A percentile compares a stretch with the other conserved stretches of the same genome.
Conservation (phyloP, 2,888 invertebrate species). For the Diabrotica balteata region DNA sequence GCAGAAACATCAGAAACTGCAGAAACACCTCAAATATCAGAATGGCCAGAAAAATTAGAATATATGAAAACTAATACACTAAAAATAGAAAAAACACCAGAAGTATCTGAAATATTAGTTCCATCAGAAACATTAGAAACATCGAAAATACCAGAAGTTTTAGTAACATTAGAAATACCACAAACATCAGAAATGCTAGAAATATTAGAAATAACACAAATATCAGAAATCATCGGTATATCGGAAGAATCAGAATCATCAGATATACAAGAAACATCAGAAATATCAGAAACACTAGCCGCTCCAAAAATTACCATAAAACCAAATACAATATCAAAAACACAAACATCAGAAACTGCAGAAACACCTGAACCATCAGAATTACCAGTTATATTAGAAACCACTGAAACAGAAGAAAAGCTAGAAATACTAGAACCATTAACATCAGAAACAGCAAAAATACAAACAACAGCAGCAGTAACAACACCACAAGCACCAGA, state of each 20-base stretch:
- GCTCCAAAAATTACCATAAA: background rate
- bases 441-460: too few relatives aligned
- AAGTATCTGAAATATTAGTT: too few relatives aligned
- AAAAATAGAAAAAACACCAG: too few relatives aligned
- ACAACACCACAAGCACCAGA: too few relatives aligned
- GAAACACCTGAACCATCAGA: background rate
- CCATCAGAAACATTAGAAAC: too few relatives aligned
- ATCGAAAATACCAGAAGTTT: too few relatives aligned
- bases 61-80: too few relatives aligned
- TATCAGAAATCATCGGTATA: too few relatives aligned
- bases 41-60: background rate
- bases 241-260: background rate
- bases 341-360: background rate
- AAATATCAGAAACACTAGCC: background rate
- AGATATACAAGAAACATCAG: background rate
- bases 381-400: background rate
- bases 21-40: background rate
- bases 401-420: background rate
- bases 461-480: too few relatives aligned
- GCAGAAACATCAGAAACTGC: background rate
- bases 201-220: too few relatives aligned
- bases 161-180: background rate
- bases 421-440: background rate
- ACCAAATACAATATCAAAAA: background rate
- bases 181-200: background rate